These are phyloP conservation scores for Crepidodera aurea DNA, from an alignment of 2,888 invertebrate species.

Conservation along the genomic window DNA sequence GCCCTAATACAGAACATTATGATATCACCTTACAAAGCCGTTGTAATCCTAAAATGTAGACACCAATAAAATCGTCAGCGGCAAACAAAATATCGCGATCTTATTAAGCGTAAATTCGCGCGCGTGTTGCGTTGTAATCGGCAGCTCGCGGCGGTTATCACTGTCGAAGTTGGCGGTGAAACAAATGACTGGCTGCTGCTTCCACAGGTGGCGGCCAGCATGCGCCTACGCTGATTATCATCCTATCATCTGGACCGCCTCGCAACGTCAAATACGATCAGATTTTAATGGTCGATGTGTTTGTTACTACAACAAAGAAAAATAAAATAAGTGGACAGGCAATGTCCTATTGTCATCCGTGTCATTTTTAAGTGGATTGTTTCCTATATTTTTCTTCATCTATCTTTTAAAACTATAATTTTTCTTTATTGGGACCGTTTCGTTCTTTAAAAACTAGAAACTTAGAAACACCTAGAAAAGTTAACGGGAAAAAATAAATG, in stretches of 20 bases:
- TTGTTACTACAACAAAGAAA: neutral
- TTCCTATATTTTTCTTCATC: too few species aligned
- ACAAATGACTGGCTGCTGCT: constrained; percentile 1
- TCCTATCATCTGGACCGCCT: neutral
- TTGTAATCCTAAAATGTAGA: too few species aligned
- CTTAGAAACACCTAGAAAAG: too few species aligned
- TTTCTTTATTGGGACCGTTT: too few species aligned
- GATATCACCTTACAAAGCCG: too few species aligned
- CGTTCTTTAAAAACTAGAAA: too few species aligned
- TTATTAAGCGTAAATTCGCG: neutral
- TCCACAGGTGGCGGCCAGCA: constrained; percentile 13
- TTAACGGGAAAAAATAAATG: too few species aligned
- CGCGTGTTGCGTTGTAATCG: neutral
- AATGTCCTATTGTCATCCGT: too few species aligned
- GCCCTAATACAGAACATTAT: too few species aligned
- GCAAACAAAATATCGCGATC: constrained; percentile 9
- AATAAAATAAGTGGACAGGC: neutral
- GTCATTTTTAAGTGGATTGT: too few species aligned
- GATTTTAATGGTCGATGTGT: neutral
- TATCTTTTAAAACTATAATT: too few species aligned
- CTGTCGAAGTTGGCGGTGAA: constrained; percentile 10
- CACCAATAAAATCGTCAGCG: too few species aligned
- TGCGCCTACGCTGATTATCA: constrained; percentile 3
- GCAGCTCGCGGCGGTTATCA: constrained; percentile 1
- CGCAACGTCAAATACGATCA: neutral